Conservation (phyloP, 2,888 invertebrate genomes). For the Podabrus alpinus region DNA sequence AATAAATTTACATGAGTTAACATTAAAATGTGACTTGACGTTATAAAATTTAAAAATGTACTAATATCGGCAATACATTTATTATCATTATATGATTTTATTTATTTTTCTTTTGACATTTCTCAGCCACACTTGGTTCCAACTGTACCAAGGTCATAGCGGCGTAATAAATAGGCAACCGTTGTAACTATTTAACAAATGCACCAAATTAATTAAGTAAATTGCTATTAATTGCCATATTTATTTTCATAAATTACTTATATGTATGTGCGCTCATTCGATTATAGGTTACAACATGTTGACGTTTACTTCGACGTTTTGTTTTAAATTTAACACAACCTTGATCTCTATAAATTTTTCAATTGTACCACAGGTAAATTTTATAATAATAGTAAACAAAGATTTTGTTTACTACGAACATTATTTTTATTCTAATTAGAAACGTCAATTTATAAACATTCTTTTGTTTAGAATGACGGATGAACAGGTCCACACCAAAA, state of each 20-base stretch:
- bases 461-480: neutral
- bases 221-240: neutral
- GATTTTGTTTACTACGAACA: neutral
- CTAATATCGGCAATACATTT: slow-evolving; percentile 18
- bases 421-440: neutral
- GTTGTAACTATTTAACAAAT: neutral
- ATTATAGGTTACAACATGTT: neutral
- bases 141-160: slow-evolving; percentile 6
- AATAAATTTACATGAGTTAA: slow-evolving; percentile 22
- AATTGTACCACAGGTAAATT: neutral
- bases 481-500: no score
- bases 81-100: slow-evolving; percentile 45
- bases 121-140: slow-evolving; percentile 40
- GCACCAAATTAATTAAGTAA: neutral
- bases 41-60: neutral
- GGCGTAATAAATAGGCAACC: neutral
- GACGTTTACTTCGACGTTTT: neutral
- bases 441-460: neutral
- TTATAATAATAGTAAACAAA: neutral
- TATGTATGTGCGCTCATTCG: neutral
- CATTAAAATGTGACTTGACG: neutral
- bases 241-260: neutral
- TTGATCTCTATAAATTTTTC: neutral
- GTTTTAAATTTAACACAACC: neutral
- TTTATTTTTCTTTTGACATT: slow-evolving; percentile 49